Base-by-base conservation (phyloP, 1,140 invertebrate species). In the Drosophila bipectinata region DNA sequence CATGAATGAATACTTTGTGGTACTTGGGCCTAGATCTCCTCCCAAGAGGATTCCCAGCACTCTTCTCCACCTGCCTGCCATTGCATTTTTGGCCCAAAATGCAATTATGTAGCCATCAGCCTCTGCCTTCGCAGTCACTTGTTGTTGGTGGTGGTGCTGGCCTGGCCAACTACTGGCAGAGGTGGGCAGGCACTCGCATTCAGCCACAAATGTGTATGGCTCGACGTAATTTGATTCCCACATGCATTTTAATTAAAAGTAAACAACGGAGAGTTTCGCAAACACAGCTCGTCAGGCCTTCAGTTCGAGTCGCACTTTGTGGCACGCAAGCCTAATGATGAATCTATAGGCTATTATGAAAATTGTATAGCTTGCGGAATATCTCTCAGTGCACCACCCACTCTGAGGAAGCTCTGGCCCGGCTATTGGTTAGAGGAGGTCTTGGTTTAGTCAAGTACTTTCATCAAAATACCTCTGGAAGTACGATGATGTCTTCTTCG, bases 221-320 rank as follows among this genome's bases (percentile, higher is more conserved):
- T 47, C 77, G 64, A 75, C 71, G 82, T 87, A 87, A 87, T 88
- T 79, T 88, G 79, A 87, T 88, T 88, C 83, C 75, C 75, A 85
- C 80, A 73, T 87, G 82, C 82, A 87, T 87, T 87, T 87, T 88
- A 87, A 87, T 87, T 87, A 82, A 87, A 87, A 87, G 83, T 79
- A 81, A 87, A 82, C 83, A 87, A 77, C 78, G 72, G 64, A 77
- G 45, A 69, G 74, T 77, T 71, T 76, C 72, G 61, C 77, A 79
- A 62, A 67, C 54, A 63, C 47, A 44, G 28, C 53, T 75, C 51
- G 72, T 75, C 67, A 18, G 59, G 37, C 44, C 51, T 54, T 47
- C 72, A 60, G 59, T 76, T 67, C 49, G 32, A 45, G 37, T 66
- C 51, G 41, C 64, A 66, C 60, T 30, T 68, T 66, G 8, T 5